Base-by-base conservation (phyloP, 2,797 vertebrate species). In the Gobio occitaniae region DNA sequence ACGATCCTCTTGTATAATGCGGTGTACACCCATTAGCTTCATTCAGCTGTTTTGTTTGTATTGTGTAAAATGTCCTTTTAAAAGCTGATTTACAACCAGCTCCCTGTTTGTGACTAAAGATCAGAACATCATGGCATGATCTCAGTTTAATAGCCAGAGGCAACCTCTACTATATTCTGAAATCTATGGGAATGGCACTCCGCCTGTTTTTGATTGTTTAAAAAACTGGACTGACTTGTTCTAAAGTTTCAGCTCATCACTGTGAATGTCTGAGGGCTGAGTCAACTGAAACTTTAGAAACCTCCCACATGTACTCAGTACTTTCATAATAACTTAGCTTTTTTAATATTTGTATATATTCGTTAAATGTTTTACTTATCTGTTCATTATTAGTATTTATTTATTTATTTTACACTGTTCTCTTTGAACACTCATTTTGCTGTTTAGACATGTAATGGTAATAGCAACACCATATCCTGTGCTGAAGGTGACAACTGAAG, bases 201-300 rank as follows among this genome's bases (percentile, higher is more conserved):
- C 65, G 54, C 38, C 75, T 78, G 65, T 78, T 84, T 41, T 54
- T 68, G 29, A 63, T 72, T 63, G 63, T 71, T 80, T 81, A 41
- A 3, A 3, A 78, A 84, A 82, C 82, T 52, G 74, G 85, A 38
- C 38, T 11, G 17, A 61, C 87, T 72, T n/a, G 87, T 86, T 86
- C 19, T 32, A 17, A 50, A 81, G 85, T 88, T 88, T 86, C 87
- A 63, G 47, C 48, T 36, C 11, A 66, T 82, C 48, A 70, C 38
- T 78, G 15, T 32, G 12, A 68, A 56, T 44, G 16, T 70, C 48
- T 70, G 1, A 47, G 21, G 17, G 32, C 25, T 56, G 66, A 72
- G 83, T 78, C 83, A 78, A 21, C 25, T 56, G 85, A 86, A 86
- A 80, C 81, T 78, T 74, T 21, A 15, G 41, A 80, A 47, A 80